phyloP scores from a whole-genome alignment of 2,113 vertebrate genomes.

The Ursus arctos region DNA sequence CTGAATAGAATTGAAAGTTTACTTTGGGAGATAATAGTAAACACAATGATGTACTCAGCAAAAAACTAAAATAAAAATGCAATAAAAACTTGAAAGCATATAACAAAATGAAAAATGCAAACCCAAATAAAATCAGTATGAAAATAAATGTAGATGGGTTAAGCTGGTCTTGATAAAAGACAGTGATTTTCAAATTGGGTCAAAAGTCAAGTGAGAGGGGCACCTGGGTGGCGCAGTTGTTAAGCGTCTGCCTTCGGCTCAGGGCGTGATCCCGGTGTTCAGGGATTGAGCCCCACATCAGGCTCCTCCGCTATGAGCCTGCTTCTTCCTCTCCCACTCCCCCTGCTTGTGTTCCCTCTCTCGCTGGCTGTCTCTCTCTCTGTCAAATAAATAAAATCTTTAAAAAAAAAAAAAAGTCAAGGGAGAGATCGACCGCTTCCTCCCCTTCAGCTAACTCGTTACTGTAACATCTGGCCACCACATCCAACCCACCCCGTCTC shows the following conservation, averaged over 20 bases:
- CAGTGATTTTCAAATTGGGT: background rate
- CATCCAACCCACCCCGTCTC: background rate
- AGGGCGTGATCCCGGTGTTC: no score
- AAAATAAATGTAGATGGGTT: slow-evolving; percentile 11
- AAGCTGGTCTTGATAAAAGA: background rate
- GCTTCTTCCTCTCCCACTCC: no score
- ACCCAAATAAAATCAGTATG: background rate
- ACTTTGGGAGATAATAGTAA: background rate
- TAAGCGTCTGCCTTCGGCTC: no score
- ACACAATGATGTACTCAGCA: background rate
- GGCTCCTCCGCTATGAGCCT: no score
- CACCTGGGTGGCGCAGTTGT: no score
- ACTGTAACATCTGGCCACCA: background rate
- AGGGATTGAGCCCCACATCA: no score
- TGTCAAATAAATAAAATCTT: no score
- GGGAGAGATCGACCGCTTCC: background rate
- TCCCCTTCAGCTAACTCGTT: background rate
- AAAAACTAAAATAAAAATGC: background rate
- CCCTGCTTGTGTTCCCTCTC: no score
- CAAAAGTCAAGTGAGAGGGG: background rate
- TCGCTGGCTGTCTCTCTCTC: no score
- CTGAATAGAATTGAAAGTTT: background rate
- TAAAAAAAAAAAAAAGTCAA: no score
- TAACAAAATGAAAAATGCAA: background rate
- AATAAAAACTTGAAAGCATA: background rate